A percentile compares a stretch with the other conserved stretches of the same genome.
phyloP scores from a whole-genome alignment of 2,888 invertebrate species.

The Diarsia dahlii region DNA sequence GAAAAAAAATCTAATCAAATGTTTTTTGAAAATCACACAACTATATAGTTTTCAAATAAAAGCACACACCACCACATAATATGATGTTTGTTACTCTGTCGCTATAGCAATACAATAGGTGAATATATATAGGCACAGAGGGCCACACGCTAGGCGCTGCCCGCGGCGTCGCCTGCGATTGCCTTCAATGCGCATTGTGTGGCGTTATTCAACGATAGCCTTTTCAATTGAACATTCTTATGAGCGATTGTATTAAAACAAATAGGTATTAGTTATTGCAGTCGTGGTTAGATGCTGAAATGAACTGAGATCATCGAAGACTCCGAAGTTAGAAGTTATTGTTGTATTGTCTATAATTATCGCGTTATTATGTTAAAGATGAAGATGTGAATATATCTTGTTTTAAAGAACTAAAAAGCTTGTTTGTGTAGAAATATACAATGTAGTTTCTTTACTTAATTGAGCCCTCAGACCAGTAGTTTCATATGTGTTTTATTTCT shows the following conservation, averaged over 20 bases:
- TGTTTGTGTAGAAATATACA: neutral
- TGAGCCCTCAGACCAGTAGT: neutral
- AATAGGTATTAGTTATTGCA: slow-evolving; percentile 63
- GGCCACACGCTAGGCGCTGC: slow-evolving; percentile 76
- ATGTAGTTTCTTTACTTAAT: neutral
- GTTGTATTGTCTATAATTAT: slow-evolving; percentile 44
- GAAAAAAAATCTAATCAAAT: neutral
- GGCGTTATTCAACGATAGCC: slow-evolving; percentile 79
- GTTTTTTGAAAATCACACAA: neutral
- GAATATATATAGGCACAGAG: slow-evolving; percentile 59
- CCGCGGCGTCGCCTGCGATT: slow-evolving; percentile 75
- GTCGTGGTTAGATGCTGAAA: slow-evolving; percentile 57
- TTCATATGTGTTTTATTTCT: neutral
- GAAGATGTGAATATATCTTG: neutral
- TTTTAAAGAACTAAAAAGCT: neutral
- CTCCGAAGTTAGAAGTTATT: slow-evolving; percentile 19
- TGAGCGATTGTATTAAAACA: slow-evolving; percentile 73
- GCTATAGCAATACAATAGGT: slow-evolving; percentile 61
- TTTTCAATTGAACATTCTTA: slow-evolving; percentile 80
- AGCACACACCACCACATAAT: neutral
- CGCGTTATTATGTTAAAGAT: neutral
- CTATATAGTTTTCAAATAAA: neutral
- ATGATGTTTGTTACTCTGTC: slow-evolving; percentile 53
- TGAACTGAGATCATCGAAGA: slow-evolving; percentile 24
- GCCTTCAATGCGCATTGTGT: slow-evolving; percentile 83